Base-by-base conservation (phyloP, 1,140 invertebrate species). In the Telenomus remus region DNA sequence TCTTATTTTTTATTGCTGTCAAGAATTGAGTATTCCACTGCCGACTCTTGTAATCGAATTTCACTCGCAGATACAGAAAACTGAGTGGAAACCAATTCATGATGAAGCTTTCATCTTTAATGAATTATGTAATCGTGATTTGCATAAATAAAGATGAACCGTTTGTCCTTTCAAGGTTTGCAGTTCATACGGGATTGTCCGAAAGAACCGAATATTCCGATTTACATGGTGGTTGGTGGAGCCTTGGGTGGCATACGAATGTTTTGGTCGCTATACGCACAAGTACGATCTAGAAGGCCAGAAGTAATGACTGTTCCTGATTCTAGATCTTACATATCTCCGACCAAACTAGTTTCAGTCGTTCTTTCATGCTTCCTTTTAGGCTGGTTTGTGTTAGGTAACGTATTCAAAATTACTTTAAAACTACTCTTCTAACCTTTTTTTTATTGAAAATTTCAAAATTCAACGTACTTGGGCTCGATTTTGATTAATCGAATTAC, bases 181-280 rank as follows among this genome's bases (percentile, higher is more conserved):
- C 91, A 94, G 70, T 94, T 93, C 83, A 90, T 94, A 50, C 88
- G 92, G 12, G 92, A 95, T 76, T 96, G 95, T 79, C 93, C 93
- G 0, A 90, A 90, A n/a, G 92, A 95, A 83, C 91, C 92, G 0
- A 89, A 92, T 54, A 93, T 96, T 54, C 94, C 94, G 0, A 91
- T 95, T 10, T 96, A 96, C 85, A 93, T 96, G 91, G 90, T 95
- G 37, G 93, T 95, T 8, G 94, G 93, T 0, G 95, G 95, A 0
- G 89, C 89, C 6, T 90, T 94, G 15, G 94, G 94, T 0, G 89
- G 91, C 0, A 85, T 93, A 0, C 92, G 93, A 72, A 92, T 95
- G 86, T 87, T 92, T 9, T 91, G 93, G 89, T 85, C 91, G 13
- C 86, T 95, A 8, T 95, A 92, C 89, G 89, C 89, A 1, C 93